These are phyloP conservation scores for Platysternon megacephalum DNA, from an alignment of 2,113 vertebrate species.

Conservation along the genomic window DNA sequence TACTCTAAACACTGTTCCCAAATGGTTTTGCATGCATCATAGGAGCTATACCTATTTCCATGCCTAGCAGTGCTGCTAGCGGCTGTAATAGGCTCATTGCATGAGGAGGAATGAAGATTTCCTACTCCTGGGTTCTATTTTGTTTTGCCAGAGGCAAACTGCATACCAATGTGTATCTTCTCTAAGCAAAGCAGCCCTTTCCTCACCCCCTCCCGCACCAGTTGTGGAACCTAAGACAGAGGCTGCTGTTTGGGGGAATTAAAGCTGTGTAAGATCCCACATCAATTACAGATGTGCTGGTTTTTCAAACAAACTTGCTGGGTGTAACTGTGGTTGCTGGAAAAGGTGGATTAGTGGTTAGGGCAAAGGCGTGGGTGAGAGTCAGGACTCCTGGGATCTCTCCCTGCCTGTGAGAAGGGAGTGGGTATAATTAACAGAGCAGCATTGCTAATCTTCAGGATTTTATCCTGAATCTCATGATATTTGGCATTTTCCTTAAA, in stretches of 20 bases:
- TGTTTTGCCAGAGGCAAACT: not conserved
- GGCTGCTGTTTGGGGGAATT: accelerated
- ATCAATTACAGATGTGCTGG: not conserved
- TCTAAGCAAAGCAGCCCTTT: not conserved
- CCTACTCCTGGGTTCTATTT: not conserved
- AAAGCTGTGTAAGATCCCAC: not conserved
- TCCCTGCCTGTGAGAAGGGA: not conserved
- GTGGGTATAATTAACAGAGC: not conserved
- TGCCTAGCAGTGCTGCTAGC: not conserved
- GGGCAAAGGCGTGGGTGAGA: not conserved
- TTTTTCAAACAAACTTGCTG: not conserved
- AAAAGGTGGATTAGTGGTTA: not conserved
- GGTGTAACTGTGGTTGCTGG: not conserved
- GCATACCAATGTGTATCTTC: not conserved
- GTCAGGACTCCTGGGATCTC: not conserved
- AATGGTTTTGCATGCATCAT: not conserved
- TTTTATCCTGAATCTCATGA: not conserved
- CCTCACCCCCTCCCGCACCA: too few species aligned
- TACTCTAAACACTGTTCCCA: not conserved
- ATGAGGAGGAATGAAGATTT: not conserved
- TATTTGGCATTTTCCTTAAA: not conserved
- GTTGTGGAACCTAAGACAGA: not conserved
- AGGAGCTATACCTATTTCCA: not conserved
- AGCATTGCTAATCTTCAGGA: not conserved
- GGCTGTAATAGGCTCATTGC: not conserved